phyloP scores from a whole-genome alignment of 2,113 vertebrate genomes.

The Tursiops truncatus region DNA sequence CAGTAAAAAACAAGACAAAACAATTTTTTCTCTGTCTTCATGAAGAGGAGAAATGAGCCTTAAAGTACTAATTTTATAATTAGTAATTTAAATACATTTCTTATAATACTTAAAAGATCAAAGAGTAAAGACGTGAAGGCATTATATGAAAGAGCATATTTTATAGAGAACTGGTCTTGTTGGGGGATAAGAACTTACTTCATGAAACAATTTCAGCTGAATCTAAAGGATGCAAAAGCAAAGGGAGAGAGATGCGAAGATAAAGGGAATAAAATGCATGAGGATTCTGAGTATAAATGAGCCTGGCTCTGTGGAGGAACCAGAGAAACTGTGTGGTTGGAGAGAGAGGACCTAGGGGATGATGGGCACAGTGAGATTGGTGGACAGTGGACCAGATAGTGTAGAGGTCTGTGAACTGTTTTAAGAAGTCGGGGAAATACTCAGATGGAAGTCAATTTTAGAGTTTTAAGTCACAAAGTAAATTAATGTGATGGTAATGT shows the following conservation, averaged over 20 bases:
- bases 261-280: not conserved
- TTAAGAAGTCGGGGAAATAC: not conserved
- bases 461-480: not conserved
- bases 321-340: not conserved
- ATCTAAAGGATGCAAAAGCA: not conserved
- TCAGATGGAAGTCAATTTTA: not conserved
- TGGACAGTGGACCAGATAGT: not conserved
- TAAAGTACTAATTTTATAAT: not conserved
- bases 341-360: not conserved
- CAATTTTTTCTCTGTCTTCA: not conserved
- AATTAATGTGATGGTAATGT: not conserved
- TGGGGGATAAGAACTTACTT: not conserved
- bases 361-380: not conserved
- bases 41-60: not conserved
- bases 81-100: not conserved
- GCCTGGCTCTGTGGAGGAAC: not conserved
- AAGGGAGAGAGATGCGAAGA: not conserved
- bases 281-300: not conserved
- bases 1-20: not conserved
- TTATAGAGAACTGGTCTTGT: not conserved
- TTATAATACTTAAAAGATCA: not conserved
- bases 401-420: not conserved
- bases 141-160: not conserved
- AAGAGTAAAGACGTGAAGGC: not conserved
- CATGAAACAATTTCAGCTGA: not conserved